Base-by-base conservation (phyloP, 2,888 invertebrate genomes). In the Cremastinae sp. region DNA sequence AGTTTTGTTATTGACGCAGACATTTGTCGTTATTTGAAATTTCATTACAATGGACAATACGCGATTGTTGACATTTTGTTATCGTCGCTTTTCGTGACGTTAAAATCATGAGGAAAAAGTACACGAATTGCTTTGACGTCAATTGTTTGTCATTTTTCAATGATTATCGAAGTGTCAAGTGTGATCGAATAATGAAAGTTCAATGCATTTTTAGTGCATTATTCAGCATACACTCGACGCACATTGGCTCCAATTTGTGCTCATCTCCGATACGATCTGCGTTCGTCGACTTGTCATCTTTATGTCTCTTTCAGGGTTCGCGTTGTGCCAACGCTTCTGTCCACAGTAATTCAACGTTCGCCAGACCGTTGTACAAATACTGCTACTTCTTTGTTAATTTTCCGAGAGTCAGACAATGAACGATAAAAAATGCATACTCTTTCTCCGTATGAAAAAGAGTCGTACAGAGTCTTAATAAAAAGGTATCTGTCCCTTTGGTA, bases 131-230 rank as follows among this genome's bases (percentile, higher is more conserved):
- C 5, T 16, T 5, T 28, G 61, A 61, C 61, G 45, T 28, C 7
- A 12, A 43, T 22, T 7, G 1, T 18, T 8, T 9, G 34, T 54
- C n/a, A 5, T 10, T 14, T 28, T 1, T 47, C n/a, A 9, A 10
- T 2, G 10, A 10, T 10, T 3, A 43, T 16, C 16, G 10, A 20
- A 61, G 34, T 9, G 2, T 14, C 16, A 14, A 45, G 14, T 61
- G 14, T 61, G 1, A 14, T 61, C n/a, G 47, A 18, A 34, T 61
- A 45, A 61, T 47, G 61, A 62, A 62, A 62, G 28, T n/a, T 62
- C 16, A 10, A 62, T 36, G 8, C 10, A 16, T 34, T 12, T 28
- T 2, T n/a, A n/a, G n/a, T n/a, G n/a, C n/a, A n/a, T n/a, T n/a
- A n/a, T n/a, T n/a, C n/a, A n/a, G n/a, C n/a, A n/a, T n/a, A n/a